Base-by-base conservation (phyloP, 1,140 invertebrate species). In the Rhyzopertha dominica region DNA sequence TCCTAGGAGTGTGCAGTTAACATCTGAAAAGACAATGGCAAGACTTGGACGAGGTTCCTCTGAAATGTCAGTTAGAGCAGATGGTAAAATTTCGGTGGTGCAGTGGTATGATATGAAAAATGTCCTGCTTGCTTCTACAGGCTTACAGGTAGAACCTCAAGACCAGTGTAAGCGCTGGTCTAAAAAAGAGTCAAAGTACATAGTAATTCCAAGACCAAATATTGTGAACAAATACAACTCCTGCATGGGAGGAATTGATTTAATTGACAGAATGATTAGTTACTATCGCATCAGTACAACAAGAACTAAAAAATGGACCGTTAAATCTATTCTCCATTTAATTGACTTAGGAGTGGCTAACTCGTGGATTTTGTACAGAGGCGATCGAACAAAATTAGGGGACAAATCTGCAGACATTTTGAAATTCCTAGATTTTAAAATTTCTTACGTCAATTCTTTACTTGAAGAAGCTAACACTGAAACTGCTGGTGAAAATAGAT, bases 221-320 rank as follows among this genome's bases (percentile, higher is more conserved):
- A 54, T 66, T 22, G 45, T 70, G 2, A 57, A 57, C 36, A 25
- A 54, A 22, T 70, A 71, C 53, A 71, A 71, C 48, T 48, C 53
- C 31, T 59, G 47, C 35, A 70, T 70, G 66, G 65, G 65, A 7
- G 67, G 68, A 13, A 60, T 70, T 24, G 67, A 71, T 51, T 29
- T 49, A 8, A 38, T 39, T 16, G 61, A 62, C 25, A 46, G 44
- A 19, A 29, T 59, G 4, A 53, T 58, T 18, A 43, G 51, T 20
- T 48, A 51, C 34, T 46, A 46, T 19, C 43, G 29, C 25, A 30
- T 38, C 30, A 48, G 41, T 49, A 36, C 20, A 10, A 34, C 38
- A 14, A 43, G 26, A 44, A 39, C 34, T 32, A 54, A 47, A 43
- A 44, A 37, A 28, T 45, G 45, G 44, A 42, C 51, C 9, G 35